A percentile compares a stretch with the other conserved stretches of the same genome.
phyloP scores from a whole-genome alignment of 2,797 vertebrate species.

The Pelodytes ibericus region DNA sequence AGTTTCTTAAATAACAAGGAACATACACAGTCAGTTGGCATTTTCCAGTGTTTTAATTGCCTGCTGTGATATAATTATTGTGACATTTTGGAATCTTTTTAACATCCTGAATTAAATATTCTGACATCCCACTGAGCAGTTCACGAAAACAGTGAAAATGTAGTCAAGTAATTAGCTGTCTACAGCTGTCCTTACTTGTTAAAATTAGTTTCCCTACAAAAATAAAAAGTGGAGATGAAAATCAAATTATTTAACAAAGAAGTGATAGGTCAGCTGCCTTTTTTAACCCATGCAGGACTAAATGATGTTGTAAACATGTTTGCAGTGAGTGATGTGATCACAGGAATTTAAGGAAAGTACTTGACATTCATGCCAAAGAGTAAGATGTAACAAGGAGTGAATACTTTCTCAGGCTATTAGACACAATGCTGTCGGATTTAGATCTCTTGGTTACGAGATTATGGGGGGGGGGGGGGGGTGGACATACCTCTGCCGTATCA shows the following conservation, averaged over 20 bases:
- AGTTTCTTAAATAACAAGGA: slow-evolving; percentile 83
- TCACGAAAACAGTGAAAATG: slow-evolving; percentile 83
- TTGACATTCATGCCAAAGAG: not conserved
- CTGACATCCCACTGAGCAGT: slow-evolving; percentile 86
- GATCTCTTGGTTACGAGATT: not conserved
- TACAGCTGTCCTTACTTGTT: slow-evolving; percentile 78
- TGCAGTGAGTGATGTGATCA: not conserved
- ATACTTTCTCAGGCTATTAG: not conserved
- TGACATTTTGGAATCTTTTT: slow-evolving; percentile 89
- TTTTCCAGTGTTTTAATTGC: slow-evolving; percentile 88
- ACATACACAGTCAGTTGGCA: slow-evolving; percentile 83
- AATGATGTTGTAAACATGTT: not conserved
- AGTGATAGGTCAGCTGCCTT: slow-evolving; percentile 13
- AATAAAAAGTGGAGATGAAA: slow-evolving; percentile 72
- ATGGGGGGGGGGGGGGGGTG: not conserved
- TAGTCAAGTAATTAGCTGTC: slow-evolving; percentile 81
- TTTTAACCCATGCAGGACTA: slow-evolving; percentile 1
- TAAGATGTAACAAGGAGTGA: not conserved
- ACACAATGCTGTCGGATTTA: not conserved
- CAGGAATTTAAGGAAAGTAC: not conserved
- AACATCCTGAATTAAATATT: slow-evolving; percentile 90
- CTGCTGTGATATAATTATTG: slow-evolving; percentile 90
- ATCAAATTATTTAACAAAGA: slow-evolving; percentile 71
- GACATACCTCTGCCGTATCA: no score
- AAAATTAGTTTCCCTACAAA: slow-evolving; percentile 71